Evolutionary conservation across 2,113 vertebrate genomes (phyloP), one percentile per base, ranked within the genome.

Genomic region (Peucedramus taeniatus): DNA sequence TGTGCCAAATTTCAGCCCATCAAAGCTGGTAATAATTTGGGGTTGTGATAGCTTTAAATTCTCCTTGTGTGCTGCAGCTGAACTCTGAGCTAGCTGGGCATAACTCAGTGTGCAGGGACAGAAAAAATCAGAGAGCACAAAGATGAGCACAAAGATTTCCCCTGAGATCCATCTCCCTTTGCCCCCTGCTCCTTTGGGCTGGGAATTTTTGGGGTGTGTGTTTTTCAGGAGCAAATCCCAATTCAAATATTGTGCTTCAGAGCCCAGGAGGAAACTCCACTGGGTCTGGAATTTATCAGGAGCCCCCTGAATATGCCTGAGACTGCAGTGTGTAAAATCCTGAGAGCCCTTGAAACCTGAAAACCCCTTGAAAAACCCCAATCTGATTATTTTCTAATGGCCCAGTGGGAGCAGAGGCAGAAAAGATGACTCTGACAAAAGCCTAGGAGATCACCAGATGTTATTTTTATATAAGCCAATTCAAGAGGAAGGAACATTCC

Each of bases 401-500:
- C 51, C 82, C 68, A 47, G 54, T 50, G 50, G 82, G 69, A 85
- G 8, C n/a, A 26, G 54, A 80, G 71, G 91, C 87, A 94, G 83
- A 51, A 83, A 66, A 86, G 79, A 93, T 92, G 90, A 86, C 85
- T 87, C 45, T 59, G 87, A 60, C 76, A 94, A 92, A 95, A 95
- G 64, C 76, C 59, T 50, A 83, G 63, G 37, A 93, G 59, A 90
- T 59, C 42, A 50, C 80, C 53, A 77, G 93, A 93, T 60, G 90
- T 81, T 96, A 94, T 93, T 96, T 95, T 96, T 92, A 86, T 96
- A 95, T 22, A 44, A 54, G 30, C 13, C n/a, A 21, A 51, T 80
- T 90, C 64, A 76, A 77, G 71, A 86, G 79, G 79, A 96, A 97
- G 82, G 90, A 95, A 95, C 94, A 94, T 95, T 96, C 92, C 90